Evolutionary conservation across 2,113 vertebrate genomes (phyloP), one percentile per base, ranked within the genome.

Genomic region (Potamarius usumacintae): DNA sequence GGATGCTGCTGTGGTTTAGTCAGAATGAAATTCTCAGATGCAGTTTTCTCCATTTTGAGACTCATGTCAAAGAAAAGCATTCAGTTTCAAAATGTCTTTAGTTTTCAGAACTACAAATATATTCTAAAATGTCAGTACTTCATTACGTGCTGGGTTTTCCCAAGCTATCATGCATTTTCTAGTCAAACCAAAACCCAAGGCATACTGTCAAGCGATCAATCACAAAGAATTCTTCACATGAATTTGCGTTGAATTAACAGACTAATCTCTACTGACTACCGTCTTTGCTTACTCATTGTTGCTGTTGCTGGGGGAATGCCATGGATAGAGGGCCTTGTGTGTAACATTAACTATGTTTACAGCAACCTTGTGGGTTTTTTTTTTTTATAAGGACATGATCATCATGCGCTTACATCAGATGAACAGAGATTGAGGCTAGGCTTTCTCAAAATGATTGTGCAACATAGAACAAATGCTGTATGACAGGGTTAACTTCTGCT

Each of bases 321-420:
- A 42, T 81, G 57, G 30, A 42, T 60, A 57, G 42, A 11, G 60
- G 17, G 2, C 34, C 9, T 57, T 17, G 7, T 30, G 7, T 58
- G 0, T 78, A 53, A 60, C 27, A 80, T 55, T 81, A 81, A 60
- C 27, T 22, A 34, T 2, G 42, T 15, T 86, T 71, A 86, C n/a
- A 52, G 14, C 15, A 83, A 67, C 25, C 14, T 53, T 30, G 17
- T 65, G 60, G 1, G 30, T 60, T 15, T 12, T 30, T 15, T 82
- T 30, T 69, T 76, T 12, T 60, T 58, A 72, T 85, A 57, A 87
- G 22, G 69, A 78, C 84, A 78, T 91, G 87, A 83, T 85, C 34
- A 85, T 91, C 89, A 90, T 88, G 85, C 69, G 85, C 71, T 86
- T 18, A 77, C 48, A 71, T 89, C 88, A 88, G 67, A 88, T 82